Evolutionary conservation across 2,888 invertebrate genomes (phyloP).

Genomic region (Podabrus alpinus): DNA sequence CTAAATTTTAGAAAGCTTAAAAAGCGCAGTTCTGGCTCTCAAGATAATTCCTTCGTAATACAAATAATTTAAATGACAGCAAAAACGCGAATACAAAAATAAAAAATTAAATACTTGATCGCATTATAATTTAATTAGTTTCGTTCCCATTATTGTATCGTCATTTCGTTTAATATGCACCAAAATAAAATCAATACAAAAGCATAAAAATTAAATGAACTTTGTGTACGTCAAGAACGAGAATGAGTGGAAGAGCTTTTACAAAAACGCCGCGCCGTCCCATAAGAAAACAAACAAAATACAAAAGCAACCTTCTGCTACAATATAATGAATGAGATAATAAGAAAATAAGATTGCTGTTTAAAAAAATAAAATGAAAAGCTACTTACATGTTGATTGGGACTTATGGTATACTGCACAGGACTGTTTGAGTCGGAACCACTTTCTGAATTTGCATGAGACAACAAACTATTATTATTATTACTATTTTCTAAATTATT

Average conservation of each 20-base stretch:
- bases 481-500: constrained; percentile 52
- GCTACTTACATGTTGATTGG: constrained; percentile 48
- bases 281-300: neutral
- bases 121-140: neutral
- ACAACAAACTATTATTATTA: constrained; percentile 56
- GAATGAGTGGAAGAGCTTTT: neutral
- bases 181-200: constrained; percentile 1
- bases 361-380: neutral
- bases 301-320: neutral
- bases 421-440: constrained; percentile 59
- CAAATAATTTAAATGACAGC: neutral
- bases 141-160: neutral
- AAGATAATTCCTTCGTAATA: too few relatives aligned
- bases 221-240: neutral
- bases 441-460: constrained; percentile 54
- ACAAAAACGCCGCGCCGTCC: neutral
- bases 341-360: neutral
- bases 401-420: constrained; percentile 55
- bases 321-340: neutral
- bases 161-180: neutral
- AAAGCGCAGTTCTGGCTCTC: too few relatives aligned
- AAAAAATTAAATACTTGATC: too few relatives aligned
- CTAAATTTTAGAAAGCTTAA: too few relatives aligned
- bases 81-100: neutral
- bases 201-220: neutral